These are phyloP conservation scores for Eonycteris spelaea DNA, from an alignment of 2,113 vertebrate species.

Conservation along the genomic window DNA sequence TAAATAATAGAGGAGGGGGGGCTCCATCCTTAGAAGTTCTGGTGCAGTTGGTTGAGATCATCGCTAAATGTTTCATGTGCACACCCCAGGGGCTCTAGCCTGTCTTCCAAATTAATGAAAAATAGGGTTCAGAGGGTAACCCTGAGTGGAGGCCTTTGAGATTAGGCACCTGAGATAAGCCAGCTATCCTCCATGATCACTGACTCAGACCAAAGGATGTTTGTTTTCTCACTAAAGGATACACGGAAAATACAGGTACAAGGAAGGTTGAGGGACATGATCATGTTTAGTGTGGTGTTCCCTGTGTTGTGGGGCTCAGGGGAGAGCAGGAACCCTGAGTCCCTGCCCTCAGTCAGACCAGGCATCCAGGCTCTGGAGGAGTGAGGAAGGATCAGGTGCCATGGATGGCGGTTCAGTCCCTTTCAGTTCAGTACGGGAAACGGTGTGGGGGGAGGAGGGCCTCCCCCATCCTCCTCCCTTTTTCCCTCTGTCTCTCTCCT, in stretches of 20 bases:
- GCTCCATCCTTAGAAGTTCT: not conserved
- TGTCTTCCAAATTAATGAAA: not conserved
- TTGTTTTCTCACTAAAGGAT: not conserved
- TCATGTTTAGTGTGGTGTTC: not conserved
- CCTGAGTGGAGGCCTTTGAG: not conserved
- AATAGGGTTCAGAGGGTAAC: not conserved
- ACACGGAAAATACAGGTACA: not conserved
- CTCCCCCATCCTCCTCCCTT: not conserved
- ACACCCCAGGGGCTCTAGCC: not conserved
- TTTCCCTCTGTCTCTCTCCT: not conserved
- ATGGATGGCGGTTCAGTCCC: not conserved
- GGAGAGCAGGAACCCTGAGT: not conserved
- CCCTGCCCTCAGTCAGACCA: not conserved
- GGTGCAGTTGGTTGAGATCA: constrained; percentile 15
- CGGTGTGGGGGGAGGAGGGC: not conserved
- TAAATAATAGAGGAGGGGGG: not conserved
- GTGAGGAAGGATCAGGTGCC: not conserved
- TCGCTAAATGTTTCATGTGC: constrained; percentile 32
- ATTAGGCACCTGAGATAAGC: not conserved
- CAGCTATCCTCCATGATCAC: not conserved
- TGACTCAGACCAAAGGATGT: not conserved
- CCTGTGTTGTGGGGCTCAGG: not conserved
- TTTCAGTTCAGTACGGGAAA: not conserved
- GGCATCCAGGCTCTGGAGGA: not conserved
- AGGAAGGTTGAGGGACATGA: not conserved